Base-by-base conservation (phyloP, 1,140 invertebrate species). In the Fopius arisanus region DNA sequence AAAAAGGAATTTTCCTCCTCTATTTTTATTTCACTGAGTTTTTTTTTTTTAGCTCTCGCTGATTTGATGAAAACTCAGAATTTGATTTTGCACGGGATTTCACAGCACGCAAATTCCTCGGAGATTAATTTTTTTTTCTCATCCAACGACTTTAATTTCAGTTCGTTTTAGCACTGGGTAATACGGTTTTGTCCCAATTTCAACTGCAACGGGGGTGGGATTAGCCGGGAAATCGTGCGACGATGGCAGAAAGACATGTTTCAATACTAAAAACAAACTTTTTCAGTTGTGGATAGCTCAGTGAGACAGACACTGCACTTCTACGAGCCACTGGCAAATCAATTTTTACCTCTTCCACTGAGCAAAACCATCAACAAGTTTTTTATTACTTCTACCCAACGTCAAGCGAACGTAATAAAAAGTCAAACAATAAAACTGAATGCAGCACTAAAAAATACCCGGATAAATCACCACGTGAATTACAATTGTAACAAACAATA, bases 121-220 rank as follows among this genome's bases (percentile, higher is more conserved):
- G 74, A 70, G 75, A 77, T 77, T 62, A 71, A 67, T 77, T 73
- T 70, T 75, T 74, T 41, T 75, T 78, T 75, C 51, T 77, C 28
- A 73, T 70, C 26, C 41, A 37, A 7, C 43, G 16, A 48, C 43
- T 48, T 7, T 63, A 40, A 16, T 67, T 76, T 72, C 12, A 19
- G n/a, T 23, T 12, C 14, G n/a, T 48, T 48, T 19, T 16, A 48
- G n/a, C 16, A 33, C 68, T 6, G 73, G 76, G 69, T 75, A 70
- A 67, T 48, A 74, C 23, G 23, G 19, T 26, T 59, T 26, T 59
- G 54, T 59, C 23, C 54, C 54, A 59, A 59, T 26, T 59, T 59
- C 54, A 28, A 23, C 54, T 3, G 54, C 12, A 59, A 3, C n/a
- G 10, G 21, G 14, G 23, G 23, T 51, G 43, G 43, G 43, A 48